phyloP scores from a whole-genome alignment of 2,797 vertebrate genomes.

The Aldrovandia affinis region DNA sequence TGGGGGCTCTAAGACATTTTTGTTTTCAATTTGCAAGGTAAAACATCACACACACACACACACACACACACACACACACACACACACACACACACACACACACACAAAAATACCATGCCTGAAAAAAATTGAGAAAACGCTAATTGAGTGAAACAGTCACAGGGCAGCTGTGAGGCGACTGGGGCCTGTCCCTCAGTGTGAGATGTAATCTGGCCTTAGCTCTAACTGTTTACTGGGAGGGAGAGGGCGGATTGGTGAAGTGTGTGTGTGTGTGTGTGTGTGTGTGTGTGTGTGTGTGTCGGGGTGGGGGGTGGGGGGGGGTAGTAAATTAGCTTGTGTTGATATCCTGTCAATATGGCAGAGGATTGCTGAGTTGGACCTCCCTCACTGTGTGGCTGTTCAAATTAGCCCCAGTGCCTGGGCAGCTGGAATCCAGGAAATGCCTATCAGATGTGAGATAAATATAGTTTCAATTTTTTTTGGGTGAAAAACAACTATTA shows the following conservation, averaged over 20 bases:
- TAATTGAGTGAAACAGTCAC: constrained; percentile 56
- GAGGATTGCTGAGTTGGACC: background rate
- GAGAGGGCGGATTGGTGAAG: no score
- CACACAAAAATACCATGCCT: constrained; percentile 31
- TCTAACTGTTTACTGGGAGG: constrained; percentile 74
- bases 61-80: background rate
- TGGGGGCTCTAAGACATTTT: background rate
- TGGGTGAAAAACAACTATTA: no score
- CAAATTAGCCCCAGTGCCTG: background rate
- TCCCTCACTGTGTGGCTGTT: background rate
- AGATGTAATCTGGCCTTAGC: constrained; percentile 69
- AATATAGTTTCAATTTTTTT: no score
- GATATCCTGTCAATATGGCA: constrained; percentile 12
- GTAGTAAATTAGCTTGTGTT: constrained; percentile 1
- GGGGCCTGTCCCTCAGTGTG: constrained; percentile 70
- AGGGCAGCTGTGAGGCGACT: constrained; percentile 73
- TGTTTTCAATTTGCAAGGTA: background rate
- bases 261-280: no score
- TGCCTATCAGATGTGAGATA: background rate
- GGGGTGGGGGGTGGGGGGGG: background rate
- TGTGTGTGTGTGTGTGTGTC: no score
- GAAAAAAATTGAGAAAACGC: constrained; percentile 62
- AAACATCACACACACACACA: background rate
- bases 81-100: constrained; percentile 28
- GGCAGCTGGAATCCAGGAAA: background rate